Evolutionary conservation across 2,888 invertebrate species (phyloP).

Genomic region (Trissoscelio sp.): DNA sequence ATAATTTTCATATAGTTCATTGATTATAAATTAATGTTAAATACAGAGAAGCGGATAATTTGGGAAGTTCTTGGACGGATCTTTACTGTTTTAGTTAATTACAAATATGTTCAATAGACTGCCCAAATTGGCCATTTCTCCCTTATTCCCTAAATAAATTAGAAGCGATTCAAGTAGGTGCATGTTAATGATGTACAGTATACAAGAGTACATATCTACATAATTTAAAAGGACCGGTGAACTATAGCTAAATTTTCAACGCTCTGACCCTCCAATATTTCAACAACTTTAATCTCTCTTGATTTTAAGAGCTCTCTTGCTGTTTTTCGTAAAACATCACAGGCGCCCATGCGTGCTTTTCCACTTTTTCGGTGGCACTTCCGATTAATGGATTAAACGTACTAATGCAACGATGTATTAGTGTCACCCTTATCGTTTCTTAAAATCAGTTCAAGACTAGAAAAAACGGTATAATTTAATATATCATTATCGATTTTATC

Average conservation of each 20-base stretch:
- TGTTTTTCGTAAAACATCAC: slow-evolving; percentile 22
- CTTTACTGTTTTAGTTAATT: too few relatives aligned
- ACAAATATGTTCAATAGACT: too few relatives aligned
- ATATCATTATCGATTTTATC: neutral
- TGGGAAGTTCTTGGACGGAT: too few relatives aligned
- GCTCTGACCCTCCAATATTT: slow-evolving; percentile 7
- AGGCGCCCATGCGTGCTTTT: slow-evolving; percentile 27
- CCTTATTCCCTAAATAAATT: too few relatives aligned
- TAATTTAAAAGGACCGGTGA: neutral
- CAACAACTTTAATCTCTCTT: slow-evolving; percentile 30
- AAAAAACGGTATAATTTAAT: neutral
- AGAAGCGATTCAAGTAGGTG: neutral
- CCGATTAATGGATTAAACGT: slow-evolving; percentile 13
- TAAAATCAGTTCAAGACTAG: neutral
- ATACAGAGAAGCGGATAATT: too few relatives aligned
- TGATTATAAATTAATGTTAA: too few relatives aligned
- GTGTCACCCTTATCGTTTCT: slow-evolving; percentile 4
- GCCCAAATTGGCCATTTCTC: too few relatives aligned
- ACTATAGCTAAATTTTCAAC: neutral
- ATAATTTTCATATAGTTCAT: too few relatives aligned
- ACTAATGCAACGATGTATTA: slow-evolving; percentile 25
- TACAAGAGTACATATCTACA: neutral
- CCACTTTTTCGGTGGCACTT: slow-evolving; percentile 14
- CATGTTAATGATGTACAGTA: neutral
- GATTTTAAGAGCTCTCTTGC: slow-evolving; percentile 28